Evolutionary conservation across 2,888 invertebrate genomes (phyloP).

Genomic region (Magallana nippona): DNA sequence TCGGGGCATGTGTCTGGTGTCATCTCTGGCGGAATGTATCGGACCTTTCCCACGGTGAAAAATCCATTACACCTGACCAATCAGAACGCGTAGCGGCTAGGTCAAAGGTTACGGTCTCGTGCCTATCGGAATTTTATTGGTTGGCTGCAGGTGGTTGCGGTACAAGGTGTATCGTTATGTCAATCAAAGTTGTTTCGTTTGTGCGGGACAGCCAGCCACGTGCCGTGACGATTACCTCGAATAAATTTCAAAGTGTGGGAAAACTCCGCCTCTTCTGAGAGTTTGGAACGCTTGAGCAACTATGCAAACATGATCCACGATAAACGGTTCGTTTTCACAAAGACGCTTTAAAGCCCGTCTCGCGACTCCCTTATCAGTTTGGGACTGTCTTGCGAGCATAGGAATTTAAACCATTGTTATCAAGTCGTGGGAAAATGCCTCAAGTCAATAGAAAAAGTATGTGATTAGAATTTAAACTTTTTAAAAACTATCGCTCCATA

Average conservation of each 20-base stretch:
- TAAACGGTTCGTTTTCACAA: conserved; percentile 50
- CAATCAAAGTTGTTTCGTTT: conserved; percentile 63
- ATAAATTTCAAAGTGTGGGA: conserved; percentile 72
- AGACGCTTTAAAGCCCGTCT: conserved; percentile 50
- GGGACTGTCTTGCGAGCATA: conserved; percentile 49
- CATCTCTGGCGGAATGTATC: conserved; percentile 69
- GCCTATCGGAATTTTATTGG: conserved; percentile 62
- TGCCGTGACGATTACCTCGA: conserved; percentile 65
- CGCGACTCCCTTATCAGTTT: conserved; percentile 51
- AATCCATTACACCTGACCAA: conserved; percentile 68
- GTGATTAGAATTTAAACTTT: conserved; percentile 48
- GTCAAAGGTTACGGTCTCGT: conserved; percentile 62
- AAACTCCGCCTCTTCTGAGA: conserved; percentile 68
- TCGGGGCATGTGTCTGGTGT: conserved; percentile 65
- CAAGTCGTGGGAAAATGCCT: conserved; percentile 54
- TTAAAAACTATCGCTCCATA: conserved; percentile 48
- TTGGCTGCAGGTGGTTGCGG: conserved; percentile 53
- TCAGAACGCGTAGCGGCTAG: conserved; percentile 51
- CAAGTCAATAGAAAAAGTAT: conserved; percentile 49
- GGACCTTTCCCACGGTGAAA: conserved; percentile 73
- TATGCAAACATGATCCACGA: conserved; percentile 51
- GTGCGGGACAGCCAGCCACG: conserved; percentile 63
- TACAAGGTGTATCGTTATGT: conserved; percentile 58
- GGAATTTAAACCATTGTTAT: conserved; percentile 52
- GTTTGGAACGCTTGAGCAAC: conserved; percentile 46